phyloP scores from a whole-genome alignment of 2,888 invertebrate species.

The Melanostoma mellinum region DNA sequence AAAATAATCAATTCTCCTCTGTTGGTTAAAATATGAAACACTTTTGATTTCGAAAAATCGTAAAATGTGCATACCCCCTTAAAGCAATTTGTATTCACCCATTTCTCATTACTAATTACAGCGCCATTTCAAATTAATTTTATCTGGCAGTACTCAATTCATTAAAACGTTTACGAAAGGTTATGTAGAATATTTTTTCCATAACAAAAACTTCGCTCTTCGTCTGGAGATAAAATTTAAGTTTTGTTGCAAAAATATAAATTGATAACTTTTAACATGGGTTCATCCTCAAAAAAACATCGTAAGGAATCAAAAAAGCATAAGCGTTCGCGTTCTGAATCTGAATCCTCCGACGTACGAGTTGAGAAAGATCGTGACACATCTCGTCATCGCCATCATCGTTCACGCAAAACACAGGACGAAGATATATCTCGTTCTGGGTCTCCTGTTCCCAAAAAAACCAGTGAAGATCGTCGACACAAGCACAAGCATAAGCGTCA shows the following conservation, averaged over 20 bases:
- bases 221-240: constrained; percentile 3
- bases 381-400: constrained; percentile 74
- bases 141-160: constrained; percentile 6
- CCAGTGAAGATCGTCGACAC: constrained; percentile 74
- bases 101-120: neutral
- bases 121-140: neutral
- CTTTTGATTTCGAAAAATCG: no score
- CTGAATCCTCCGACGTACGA: constrained; percentile 66
- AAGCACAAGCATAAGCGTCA: constrained; percentile 78
- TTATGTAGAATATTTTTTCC: constrained; percentile 5
- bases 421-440: constrained; percentile 48
- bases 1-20: no score
- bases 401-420: constrained; percentile 72
- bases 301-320: constrained; percentile 80
- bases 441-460: constrained; percentile 32
- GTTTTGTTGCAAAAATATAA: constrained; percentile 13
- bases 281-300: constrained; percentile 81
- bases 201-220: neutral
- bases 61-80: no score
- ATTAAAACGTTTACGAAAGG: constrained; percentile 20
- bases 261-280: constrained; percentile 76
- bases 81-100: neutral
- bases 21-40: no score
- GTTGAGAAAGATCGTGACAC: constrained; percentile 63
- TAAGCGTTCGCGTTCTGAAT: constrained; percentile 76